These are phyloP conservation scores for Bradysia coprophila DNA, from an alignment of 1,140 invertebrate species.

Conservation along the genomic window DNA sequence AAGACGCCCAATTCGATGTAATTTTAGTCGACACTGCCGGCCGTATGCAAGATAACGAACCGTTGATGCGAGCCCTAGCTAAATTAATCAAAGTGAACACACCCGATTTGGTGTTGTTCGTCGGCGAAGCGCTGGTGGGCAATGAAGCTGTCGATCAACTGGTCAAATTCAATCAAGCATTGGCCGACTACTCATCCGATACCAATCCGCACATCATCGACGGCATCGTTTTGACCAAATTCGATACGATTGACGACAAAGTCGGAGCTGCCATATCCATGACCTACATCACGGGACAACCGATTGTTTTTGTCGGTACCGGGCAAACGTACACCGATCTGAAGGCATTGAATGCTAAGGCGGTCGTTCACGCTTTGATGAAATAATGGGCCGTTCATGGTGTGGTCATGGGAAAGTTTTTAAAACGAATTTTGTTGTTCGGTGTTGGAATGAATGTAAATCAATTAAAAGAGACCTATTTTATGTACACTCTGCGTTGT, in stretches of 20 bases:
- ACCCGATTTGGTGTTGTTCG: constrained; percentile 95
- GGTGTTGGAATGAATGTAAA: no score
- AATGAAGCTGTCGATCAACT: constrained; percentile 99
- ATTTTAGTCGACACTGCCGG: constrained; percentile 96
- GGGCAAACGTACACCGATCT: constrained; percentile 98
- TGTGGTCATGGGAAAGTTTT: no score
- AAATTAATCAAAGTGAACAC: constrained; percentile 82
- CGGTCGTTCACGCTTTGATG: constrained; percentile 91
- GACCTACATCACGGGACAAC: constrained; percentile 99
- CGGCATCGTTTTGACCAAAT: constrained; percentile 95
- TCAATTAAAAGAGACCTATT: no score
- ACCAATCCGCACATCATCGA: constrained; percentile 85
- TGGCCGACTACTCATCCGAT: constrained; percentile 72
- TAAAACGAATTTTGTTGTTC: no score
- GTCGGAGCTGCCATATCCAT: constrained; percentile 98
- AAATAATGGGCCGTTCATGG: no score
- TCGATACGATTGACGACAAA: constrained; percentile 99
- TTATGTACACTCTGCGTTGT: no score
- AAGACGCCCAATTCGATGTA: constrained; percentile 67
- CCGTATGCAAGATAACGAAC: constrained; percentile 99
- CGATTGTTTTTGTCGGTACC: constrained; percentile 98
- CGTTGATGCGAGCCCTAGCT: constrained; percentile 87
- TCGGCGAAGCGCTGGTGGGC: constrained; percentile 97
- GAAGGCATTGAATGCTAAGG: constrained; percentile 90
- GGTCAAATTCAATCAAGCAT: constrained; percentile 94